Evolutionary conservation across 2,888 invertebrate species (phyloP).

Genomic region (Volucella zonaria): DNA sequence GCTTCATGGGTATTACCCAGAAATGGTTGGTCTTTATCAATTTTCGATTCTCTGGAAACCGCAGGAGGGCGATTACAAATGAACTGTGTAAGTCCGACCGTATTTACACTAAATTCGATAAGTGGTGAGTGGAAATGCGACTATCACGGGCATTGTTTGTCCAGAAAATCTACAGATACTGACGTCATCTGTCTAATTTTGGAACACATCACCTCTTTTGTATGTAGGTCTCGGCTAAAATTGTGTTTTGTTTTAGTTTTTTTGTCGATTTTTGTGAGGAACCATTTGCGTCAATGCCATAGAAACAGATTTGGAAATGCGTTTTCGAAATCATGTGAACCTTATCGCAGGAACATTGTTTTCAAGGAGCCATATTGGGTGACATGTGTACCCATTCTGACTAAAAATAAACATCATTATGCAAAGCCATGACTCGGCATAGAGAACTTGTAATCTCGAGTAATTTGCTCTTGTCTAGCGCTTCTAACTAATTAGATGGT

Average conservation of each 20-base stretch:
- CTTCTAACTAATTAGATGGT: too few species aligned
- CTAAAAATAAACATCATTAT: too few species aligned
- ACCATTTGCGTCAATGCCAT: constrained; percentile 11
- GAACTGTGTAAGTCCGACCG: constrained; percentile 1
- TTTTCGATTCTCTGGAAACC: not conserved
- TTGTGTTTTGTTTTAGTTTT: not conserved
- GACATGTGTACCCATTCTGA: not conserved
- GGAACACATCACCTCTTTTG: not conserved
- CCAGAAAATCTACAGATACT: not conserved
- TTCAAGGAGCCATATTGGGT: not conserved
- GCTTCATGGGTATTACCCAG: constrained; percentile 11
- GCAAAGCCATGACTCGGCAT: too few species aligned
- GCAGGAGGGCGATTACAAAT: constrained; percentile 22
- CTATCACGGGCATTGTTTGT: not conserved
- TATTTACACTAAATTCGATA: constrained; percentile 32
- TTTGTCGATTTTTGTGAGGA: not conserved
- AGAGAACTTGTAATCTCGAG: too few species aligned
- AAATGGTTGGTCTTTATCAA: constrained; percentile 29
- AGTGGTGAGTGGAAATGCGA: not conserved
- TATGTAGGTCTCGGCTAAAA: too few species aligned
- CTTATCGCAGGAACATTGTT: not conserved
- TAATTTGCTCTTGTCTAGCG: too few species aligned
- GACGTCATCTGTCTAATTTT: constrained; percentile 22
- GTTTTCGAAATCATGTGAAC: not conserved
- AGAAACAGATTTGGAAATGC: constrained; percentile 4